Conservation (phyloP, 2,797 vertebrate species). For the Amblyopsis hoosieri region DNA sequence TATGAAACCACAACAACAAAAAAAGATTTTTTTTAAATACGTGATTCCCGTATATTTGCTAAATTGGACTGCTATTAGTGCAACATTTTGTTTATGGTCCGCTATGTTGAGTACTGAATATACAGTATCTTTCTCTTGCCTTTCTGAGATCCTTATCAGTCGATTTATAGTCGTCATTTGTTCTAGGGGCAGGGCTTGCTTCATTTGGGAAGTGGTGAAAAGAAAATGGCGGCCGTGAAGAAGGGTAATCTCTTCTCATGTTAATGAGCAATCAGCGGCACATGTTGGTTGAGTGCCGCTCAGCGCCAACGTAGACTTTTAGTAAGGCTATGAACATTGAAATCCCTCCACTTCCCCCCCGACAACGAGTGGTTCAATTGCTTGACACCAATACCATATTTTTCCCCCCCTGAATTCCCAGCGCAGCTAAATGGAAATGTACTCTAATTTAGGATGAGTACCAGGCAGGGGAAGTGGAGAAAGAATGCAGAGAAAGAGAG, state of each 20-base stretch:
- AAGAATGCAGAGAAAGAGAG: conserved; percentile 10
- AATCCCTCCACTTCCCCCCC: conserved; percentile 51
- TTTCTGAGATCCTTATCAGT: no score
- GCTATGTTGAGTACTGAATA: no score
- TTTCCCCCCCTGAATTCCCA: conserved; percentile 18
- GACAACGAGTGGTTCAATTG: conserved; percentile 48
- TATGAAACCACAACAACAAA: no score
- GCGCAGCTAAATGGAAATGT: conserved; percentile 7
- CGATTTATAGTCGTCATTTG: conserved; percentile 26
- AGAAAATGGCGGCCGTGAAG: conserved; percentile 38
- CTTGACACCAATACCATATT: conserved; percentile 43
- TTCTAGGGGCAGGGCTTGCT: conserved; percentile 32
- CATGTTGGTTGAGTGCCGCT: conserved; percentile 63
- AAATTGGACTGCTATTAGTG: no score
- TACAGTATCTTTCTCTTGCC: no score
- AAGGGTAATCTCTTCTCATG: conserved; percentile 55
- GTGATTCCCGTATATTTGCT: no score
- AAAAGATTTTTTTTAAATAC: no score
- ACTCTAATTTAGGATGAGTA: neutral
- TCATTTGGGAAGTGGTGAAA: conserved; percentile 48
- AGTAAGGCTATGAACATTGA: conserved; percentile 44
- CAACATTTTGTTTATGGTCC: no score
- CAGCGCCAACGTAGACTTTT: conserved; percentile 42
- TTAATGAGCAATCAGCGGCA: conserved; percentile 68
- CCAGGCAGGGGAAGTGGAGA: conserved; percentile 1